These are phyloP conservation scores for Chromoteleia sp. DNA, from an alignment of 2,888 invertebrate species.

Conservation along the genomic window DNA sequence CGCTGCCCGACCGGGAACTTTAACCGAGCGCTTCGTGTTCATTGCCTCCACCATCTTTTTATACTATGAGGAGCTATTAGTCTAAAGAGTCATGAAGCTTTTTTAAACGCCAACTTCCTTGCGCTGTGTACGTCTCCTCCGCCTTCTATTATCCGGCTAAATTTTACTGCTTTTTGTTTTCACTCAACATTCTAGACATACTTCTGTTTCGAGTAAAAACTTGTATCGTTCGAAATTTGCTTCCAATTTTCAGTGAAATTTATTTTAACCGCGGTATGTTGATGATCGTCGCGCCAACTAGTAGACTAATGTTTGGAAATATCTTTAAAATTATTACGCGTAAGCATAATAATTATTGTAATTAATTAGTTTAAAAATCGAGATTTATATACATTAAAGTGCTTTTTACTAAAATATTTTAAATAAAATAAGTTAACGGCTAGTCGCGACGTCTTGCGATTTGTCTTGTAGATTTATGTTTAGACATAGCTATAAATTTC, in stretches of 20 bases:
- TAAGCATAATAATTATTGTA: too few relatives aligned
- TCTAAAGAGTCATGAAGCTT: slow-evolving; percentile 56
- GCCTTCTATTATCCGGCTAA: slow-evolving; percentile 27
- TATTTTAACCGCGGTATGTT: background rate
- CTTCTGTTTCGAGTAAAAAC: slow-evolving; percentile 6
- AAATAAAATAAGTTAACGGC: too few relatives aligned
- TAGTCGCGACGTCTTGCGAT: too few relatives aligned
- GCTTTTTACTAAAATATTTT: too few relatives aligned
- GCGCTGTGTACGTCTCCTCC: slow-evolving; percentile 14
- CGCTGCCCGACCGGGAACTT: slow-evolving; percentile 22
- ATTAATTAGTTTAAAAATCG: too few relatives aligned
- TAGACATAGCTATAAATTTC: too few relatives aligned
- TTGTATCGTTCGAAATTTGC: background rate
- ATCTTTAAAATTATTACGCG: too few relatives aligned
- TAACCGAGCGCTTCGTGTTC: slow-evolving; percentile 34
- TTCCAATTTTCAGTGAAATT: background rate
- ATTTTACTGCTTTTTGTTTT: slow-evolving; percentile 54
- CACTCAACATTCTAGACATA: slow-evolving; percentile 28
- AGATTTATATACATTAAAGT: too few relatives aligned
- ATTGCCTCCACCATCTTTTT: slow-evolving; percentile 58
- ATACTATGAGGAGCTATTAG: slow-evolving; percentile 45
- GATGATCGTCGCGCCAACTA: too few relatives aligned
- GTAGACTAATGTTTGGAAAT: too few relatives aligned
- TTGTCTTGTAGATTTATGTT: too few relatives aligned
- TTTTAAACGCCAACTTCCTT: slow-evolving; percentile 22